These are phyloP conservation scores for Sceloporus undulatus DNA, from an alignment of 2,113 vertebrate genomes.

Conservation along the genomic window DNA sequence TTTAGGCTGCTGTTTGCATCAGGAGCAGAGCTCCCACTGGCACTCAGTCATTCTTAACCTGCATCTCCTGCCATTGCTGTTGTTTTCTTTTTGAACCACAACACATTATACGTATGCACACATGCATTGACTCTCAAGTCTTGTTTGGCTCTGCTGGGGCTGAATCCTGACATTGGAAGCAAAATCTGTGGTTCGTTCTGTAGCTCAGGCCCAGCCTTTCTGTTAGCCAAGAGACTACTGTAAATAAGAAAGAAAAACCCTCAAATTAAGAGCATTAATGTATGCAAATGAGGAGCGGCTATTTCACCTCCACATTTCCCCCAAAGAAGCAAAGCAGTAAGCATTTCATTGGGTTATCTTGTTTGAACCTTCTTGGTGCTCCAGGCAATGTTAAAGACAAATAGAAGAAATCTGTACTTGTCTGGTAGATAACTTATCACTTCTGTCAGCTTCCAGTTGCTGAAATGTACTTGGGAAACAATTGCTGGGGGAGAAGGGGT, in stretches of 20 bases:
- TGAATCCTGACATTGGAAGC: not conserved
- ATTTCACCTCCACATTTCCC: too few relatives aligned
- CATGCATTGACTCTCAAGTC: too few relatives aligned
- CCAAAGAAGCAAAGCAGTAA: constrained; percentile 8
- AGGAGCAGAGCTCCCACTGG: not conserved
- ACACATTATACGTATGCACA: not conserved
- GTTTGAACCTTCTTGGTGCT: constrained; percentile 32
- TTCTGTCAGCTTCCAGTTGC: constrained; percentile 35
- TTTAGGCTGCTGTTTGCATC: not conserved
- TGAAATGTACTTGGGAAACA: constrained; percentile 38
- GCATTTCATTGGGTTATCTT: constrained; percentile 31
- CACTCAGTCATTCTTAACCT: not conserved
- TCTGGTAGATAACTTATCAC: constrained; percentile 58
- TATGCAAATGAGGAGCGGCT: not conserved
- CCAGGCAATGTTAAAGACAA: constrained; percentile 66
- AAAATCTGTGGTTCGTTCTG: not conserved
- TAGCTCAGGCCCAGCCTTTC: not conserved
- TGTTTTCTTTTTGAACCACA: not conserved
- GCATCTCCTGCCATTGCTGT: not conserved
- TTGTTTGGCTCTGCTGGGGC: not conserved
- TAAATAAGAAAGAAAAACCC: not conserved
- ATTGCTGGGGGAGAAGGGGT: not conserved
- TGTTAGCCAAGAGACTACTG: not conserved
- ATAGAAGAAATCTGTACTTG: constrained; percentile 19
- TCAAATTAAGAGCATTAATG: not conserved